A percentile compares a stretch with the other conserved stretches of the same genome.
phyloP scores from a whole-genome alignment of 2,113 vertebrate species.

The Trichechus manatus region DNA sequence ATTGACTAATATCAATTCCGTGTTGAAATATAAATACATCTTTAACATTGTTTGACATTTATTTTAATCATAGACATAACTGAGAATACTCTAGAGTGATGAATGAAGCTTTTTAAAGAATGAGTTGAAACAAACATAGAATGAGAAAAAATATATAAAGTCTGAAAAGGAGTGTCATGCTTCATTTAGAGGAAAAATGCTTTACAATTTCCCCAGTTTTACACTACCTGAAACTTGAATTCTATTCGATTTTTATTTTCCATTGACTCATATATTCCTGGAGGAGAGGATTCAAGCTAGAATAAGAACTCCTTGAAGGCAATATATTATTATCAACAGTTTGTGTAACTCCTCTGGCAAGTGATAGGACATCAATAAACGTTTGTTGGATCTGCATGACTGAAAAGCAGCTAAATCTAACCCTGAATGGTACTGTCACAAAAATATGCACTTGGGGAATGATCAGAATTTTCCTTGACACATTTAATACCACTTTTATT shows the following conservation, averaged over 20 bases:
- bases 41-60: slow-evolving; percentile 29
- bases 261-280: not conserved
- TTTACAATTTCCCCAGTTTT: not conserved
- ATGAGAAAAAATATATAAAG: not conserved
- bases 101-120: slow-evolving; percentile 33
- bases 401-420: slow-evolving; percentile 35
- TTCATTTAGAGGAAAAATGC: not conserved
- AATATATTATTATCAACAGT: not conserved
- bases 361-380: not conserved
- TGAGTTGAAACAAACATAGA: slow-evolving; percentile 27
- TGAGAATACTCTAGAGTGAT: not conserved
- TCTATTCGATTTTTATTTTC: not conserved
- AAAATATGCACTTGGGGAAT: slow-evolving; percentile 45
- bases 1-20: not conserved
- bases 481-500: slow-evolving; percentile 76
- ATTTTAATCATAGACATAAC: slow-evolving; percentile 32
- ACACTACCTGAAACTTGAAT: not conserved
- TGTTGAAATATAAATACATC: slow-evolving; percentile 5
- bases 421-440: slow-evolving; percentile 49
- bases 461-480: slow-evolving; percentile 70
- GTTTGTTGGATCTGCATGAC: not conserved
- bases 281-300: not conserved
- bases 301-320: slow-evolving; percentile 33
- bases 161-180: slow-evolving; percentile 1
- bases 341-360: not conserved